These are phyloP conservation scores for Tragelaphus imberbis DNA, from an alignment of 2,113 vertebrate genomes.

Conservation along the genomic window DNA sequence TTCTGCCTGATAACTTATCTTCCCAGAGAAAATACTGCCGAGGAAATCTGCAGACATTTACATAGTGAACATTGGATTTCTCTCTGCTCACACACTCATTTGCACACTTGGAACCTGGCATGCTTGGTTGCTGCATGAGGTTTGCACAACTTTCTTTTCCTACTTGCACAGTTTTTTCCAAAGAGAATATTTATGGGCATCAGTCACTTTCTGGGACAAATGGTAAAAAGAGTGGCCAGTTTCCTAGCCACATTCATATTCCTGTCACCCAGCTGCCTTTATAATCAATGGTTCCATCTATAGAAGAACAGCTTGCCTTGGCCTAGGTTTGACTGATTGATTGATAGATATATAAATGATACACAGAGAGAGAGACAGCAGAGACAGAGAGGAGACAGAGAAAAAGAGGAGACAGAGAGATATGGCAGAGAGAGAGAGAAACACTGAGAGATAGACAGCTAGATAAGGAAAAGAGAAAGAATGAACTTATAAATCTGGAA, in stretches of 20 bases:
- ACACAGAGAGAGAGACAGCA: neutral
- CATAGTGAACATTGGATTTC: neutral
- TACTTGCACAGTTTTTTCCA: neutral
- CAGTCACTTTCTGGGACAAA: slow-evolving; percentile 20
- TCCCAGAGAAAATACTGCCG: neutral
- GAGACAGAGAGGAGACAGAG: neutral
- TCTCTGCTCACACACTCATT: slow-evolving; percentile 7
- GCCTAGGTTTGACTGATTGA: neutral
- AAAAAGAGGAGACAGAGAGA: neutral
- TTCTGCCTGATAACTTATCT: neutral
- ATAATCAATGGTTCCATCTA: neutral
- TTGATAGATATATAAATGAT: neutral
- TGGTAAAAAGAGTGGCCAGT: neutral
- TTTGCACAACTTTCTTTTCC: neutral
- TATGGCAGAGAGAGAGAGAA: neutral
- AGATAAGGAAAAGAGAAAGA: neutral
- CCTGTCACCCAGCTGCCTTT: neutral
- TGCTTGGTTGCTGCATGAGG: neutral
- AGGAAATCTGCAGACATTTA: neutral
- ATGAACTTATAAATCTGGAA: slow-evolving; percentile 56
- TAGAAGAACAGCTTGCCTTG: neutral
- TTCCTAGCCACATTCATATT: neutral
- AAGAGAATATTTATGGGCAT: neutral
- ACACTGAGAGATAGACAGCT: neutral
- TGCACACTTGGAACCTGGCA: neutral